Base-by-base conservation (phyloP, 2,888 invertebrate species). In the Colletes collaris region DNA sequence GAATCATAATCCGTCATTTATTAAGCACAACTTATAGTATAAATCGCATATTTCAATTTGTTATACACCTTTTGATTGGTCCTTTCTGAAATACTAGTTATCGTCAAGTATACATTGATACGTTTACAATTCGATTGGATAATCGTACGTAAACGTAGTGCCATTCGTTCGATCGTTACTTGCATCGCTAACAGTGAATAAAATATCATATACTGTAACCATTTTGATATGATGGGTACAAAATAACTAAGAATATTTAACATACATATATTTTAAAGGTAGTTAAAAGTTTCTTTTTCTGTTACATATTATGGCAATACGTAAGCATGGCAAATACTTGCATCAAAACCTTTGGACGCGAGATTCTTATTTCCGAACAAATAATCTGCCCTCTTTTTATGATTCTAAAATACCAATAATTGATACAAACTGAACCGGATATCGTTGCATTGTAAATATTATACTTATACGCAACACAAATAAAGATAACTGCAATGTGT, bases 251-350 rank as follows among this genome's bases (percentile, higher is more conserved):
- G 63, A 72, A 65, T 40, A 49, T 60, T 67, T 62, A 40, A 58
- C 53, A 11, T 49, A 58, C 27, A 50, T 40, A 68, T 46, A 44
- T 13, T 73, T 67, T 50, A 37, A 63, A 64, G 16, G 16, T 62
- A 52, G 50, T 68, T 35, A 3, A n/a, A 35, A 58, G 35, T 16
- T 68, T 55, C 27, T n/a, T 59, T 7, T 19, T 8, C 8, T 37
- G 50, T 40, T 49, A 52, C 40, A 35, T 59, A 44, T 55, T 79
- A 73, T 78, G 79, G 73, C 79, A 64, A 77, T 64, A 50, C 64
- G 40, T 35, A 67, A 53, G 63, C 77, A 77, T 79, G 79, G 79
- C 79, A 79, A 77, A 63, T 11, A 63, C 59, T 35, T 69, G 27
- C 35, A 49, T 52, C 58, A 13, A 65, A 8, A 8, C 53, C n/a